These are phyloP conservation scores for Halcyon senegalensis DNA, from an alignment of 2,113 vertebrate genomes.

Conservation along the genomic window DNA sequence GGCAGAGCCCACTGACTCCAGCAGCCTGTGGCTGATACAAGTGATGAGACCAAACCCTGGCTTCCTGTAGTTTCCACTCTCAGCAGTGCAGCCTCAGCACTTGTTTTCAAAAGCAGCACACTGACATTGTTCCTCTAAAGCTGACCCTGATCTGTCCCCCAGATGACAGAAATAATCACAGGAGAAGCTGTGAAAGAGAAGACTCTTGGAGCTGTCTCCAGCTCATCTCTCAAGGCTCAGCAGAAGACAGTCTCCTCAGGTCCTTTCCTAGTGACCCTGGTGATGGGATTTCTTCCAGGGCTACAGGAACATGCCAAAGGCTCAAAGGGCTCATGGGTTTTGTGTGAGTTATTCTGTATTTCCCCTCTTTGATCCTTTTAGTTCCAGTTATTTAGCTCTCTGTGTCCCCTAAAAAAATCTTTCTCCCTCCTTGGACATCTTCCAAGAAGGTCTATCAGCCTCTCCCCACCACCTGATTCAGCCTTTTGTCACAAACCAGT, in stretches of 20 bases:
- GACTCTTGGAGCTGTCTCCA: neutral
- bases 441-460: neutral
- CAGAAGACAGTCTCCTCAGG: neutral
- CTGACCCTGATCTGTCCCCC: neutral
- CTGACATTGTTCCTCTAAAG: neutral
- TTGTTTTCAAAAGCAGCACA: neutral
- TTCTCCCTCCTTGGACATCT: neutral
- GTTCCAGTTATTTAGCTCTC: neutral
- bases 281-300: neutral
- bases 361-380: neutral
- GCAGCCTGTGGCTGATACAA: neutral
- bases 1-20: neutral
- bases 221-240: neutral
- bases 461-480: conserved; percentile 18
- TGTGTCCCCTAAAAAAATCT: neutral
- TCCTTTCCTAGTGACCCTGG: neutral
- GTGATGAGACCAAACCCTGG: neutral
- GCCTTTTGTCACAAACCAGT: conserved; percentile 27
- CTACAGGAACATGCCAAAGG: neutral
- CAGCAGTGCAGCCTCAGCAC: neutral
- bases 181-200: neutral
- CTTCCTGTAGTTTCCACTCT: neutral
- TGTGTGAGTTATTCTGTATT: neutral
- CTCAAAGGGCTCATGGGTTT: neutral
- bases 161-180: neutral